These are phyloP conservation scores for Cepaea hortensis DNA, from an alignment of 2,888 invertebrate species.

Conservation along the genomic window DNA sequence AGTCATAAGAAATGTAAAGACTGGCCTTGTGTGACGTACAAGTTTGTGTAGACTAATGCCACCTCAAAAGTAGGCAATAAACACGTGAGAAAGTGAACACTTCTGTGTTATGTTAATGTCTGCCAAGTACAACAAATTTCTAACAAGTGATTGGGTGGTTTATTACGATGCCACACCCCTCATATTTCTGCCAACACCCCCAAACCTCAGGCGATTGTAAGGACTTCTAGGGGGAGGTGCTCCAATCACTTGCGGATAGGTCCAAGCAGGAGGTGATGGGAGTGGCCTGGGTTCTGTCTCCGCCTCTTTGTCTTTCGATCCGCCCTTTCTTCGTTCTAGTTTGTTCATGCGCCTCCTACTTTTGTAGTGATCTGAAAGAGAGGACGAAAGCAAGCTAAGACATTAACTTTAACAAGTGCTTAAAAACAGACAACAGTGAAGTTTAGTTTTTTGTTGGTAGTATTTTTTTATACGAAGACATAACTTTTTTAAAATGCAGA, in stretches of 20 bases:
- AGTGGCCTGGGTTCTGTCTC: constrained; percentile 40
- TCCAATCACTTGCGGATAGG: constrained; percentile 40
- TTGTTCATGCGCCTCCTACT: constrained; percentile 26
- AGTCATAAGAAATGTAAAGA: too few species aligned
- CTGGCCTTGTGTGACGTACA: too few species aligned
- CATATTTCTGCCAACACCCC: constrained; percentile 34
- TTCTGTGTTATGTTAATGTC: constrained; percentile 17
- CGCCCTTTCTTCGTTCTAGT: constrained; percentile 10
- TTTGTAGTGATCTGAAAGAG: constrained; percentile 32
- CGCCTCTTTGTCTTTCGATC: constrained; percentile 11
- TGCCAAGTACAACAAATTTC: background rate
- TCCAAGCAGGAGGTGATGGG: constrained; percentile 42
- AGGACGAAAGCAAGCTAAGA: background rate
- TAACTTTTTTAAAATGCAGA: too few species aligned
- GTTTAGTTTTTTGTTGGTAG: too few species aligned
- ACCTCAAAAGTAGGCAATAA: background rate
- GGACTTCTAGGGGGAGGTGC: constrained; percentile 43
- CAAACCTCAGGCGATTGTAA: constrained; percentile 43
- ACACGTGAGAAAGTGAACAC: background rate
- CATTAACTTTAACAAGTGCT: too few species aligned
- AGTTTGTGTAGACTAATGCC: too few species aligned
- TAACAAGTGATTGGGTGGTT: constrained; percentile 1
- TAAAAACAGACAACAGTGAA: too few species aligned
- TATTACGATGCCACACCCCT: constrained; percentile 37
- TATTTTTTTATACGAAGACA: too few species aligned